phyloP scores from a whole-genome alignment of 2,113 vertebrate genomes.

The Sturnus vulgaris region DNA sequence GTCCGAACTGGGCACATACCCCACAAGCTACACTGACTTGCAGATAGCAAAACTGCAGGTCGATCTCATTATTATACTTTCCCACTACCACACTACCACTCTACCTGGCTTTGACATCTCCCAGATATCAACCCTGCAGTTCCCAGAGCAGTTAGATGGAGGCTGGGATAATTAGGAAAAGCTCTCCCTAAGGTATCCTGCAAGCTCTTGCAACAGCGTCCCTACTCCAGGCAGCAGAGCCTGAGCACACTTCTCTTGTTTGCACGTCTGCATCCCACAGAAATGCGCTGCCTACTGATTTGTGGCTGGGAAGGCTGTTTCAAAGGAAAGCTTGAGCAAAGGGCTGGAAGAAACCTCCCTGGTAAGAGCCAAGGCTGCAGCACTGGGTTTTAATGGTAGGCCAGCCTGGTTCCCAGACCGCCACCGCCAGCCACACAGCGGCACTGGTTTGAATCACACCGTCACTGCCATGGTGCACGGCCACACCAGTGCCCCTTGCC shows the following conservation, averaged over 20 bases:
- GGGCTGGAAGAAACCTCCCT: background rate
- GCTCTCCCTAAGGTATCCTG: background rate
- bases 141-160: background rate
- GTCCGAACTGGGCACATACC: background rate
- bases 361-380: background rate
- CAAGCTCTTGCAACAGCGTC: background rate
- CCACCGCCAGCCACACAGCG: background rate
- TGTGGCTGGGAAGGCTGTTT: conserved; percentile 1
- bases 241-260: background rate
- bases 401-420: background rate
- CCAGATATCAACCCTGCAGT: background rate
- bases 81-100: background rate
- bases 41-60: background rate
- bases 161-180: background rate
- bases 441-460: accelerated
- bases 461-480: accelerated
- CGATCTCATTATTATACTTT: background rate
- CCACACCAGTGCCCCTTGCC: background rate
- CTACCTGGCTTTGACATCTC: background rate
- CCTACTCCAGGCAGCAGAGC: background rate
- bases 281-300: background rate
- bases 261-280: background rate
- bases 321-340: background rate
- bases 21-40: background rate
- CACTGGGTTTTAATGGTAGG: background rate